phyloP scores from a whole-genome alignment of 1,140 invertebrate genomes.

The Drosophila erecta region DNA sequence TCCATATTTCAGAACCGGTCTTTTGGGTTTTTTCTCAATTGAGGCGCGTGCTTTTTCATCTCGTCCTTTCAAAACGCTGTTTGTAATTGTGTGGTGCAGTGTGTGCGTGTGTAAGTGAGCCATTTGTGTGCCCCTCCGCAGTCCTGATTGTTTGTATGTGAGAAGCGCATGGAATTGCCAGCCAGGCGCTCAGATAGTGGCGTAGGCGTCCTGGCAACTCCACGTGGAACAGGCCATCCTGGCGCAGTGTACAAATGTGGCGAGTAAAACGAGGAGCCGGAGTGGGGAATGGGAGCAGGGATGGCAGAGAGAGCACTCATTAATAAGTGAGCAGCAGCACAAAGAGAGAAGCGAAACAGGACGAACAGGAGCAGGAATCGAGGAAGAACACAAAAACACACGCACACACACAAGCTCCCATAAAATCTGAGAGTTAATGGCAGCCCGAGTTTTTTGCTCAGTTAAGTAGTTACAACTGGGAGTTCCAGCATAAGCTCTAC shows the following conservation, averaged over 20 bases:
- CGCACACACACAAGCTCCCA: constrained; percentile 45
- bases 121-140: constrained; percentile 1
- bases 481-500: constrained; percentile 59
- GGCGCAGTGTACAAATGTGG: constrained; percentile 40
- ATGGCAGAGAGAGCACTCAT: constrained; percentile 31
- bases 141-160: constrained; percentile 54
- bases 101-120: not conserved
- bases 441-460: constrained; percentile 20
- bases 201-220: constrained; percentile 38
- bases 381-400: constrained; percentile 10
- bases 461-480: constrained; percentile 52
- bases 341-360: constrained; percentile 30
- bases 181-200: constrained; percentile 67
- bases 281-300: not conserved
- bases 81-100: constrained; percentile 15
- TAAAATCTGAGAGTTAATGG: constrained; percentile 73
- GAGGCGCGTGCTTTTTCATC: constrained; percentile 42
- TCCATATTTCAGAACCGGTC: not conserved
- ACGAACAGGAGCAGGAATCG: constrained; percentile 25
- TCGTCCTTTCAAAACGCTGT: constrained; percentile 25
- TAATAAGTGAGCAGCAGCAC: constrained; percentile 55
- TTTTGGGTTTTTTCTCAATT: constrained; percentile 43
- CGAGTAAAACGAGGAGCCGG: constrained; percentile 17
- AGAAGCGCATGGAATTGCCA: constrained; percentile 44
- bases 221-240: constrained; percentile 20